Evolutionary conservation across 1,140 invertebrate genomes (phyloP), one percentile per base, ranked within the genome.

Genomic region (Danaus plexippus): DNA sequence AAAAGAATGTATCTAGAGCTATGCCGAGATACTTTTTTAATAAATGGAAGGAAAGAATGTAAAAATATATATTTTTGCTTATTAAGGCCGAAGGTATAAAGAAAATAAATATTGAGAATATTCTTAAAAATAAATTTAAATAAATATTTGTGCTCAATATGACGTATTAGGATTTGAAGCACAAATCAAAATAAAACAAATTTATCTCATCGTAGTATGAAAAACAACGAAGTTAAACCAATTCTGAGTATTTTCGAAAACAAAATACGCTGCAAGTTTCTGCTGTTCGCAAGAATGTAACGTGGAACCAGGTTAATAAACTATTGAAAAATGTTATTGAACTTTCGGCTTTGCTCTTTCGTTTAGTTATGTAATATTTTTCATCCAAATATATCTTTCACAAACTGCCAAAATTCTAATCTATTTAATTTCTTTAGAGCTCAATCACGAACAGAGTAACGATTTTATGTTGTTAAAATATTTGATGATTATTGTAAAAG

Each of bases 201-300:
- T 32, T 32, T 32, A 32, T 32, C 1, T 32, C 22, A 32, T 32
- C 22, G 22, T 32, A 32, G 22, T 32, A 22, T 48, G 47, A 22
- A 11, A 48, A 15, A 48, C 47, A 18, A 48, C 1, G 13, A 56
- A 69, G 73, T 72, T 65, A 67, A 72, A 70, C 64, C 43, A 42
- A 47, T 54, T 41, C 60, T 59, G 59, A 63, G 56, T 44, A 67
- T 69, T 76, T 64, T 67, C 66, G n/a, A 11, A 52, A 57, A 61
- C 61, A 69, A 73, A 69, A 77, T 68, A 66, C 56, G 67, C 57
- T 46, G 53, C 54, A 71, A 69, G 58, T 68, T 70, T 13, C 47
- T 57, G 55, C 44, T 62, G 57, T 51, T 64, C 61, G 43, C 15
- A 71, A 67, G 64, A 77, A 73, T 70, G 22, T 32, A 32, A 32